Evolutionary conservation across 2,888 invertebrate species (phyloP).

Genomic region (Phania funesta): DNA sequence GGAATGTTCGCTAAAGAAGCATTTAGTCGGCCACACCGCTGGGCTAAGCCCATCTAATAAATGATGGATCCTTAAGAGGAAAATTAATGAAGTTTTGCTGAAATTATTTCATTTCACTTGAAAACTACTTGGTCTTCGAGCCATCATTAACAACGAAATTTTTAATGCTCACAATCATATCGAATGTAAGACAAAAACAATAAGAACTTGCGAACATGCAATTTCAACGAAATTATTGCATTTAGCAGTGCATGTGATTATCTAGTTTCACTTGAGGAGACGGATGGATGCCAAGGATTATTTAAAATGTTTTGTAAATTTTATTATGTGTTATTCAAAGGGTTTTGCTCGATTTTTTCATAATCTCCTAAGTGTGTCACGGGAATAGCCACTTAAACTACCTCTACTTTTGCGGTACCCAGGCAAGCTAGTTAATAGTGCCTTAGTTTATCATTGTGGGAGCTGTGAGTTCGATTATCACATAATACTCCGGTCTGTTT

Average conservation of each 20-base stretch:
- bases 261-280: no score
- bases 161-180: constrained; percentile 23
- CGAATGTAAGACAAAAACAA: constrained; percentile 8
- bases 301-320: no score
- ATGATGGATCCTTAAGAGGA: constrained; percentile 61
- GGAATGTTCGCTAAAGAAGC: constrained; percentile 73
- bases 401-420: no score
- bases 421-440: no score
- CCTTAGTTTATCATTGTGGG: no score
- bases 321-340: no score
- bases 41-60: constrained; percentile 59
- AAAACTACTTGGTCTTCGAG: neutral
- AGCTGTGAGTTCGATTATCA: no score
- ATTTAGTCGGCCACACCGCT: constrained; percentile 66
- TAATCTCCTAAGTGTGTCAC: no score
- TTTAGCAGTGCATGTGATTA: neutral
- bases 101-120: constrained; percentile 59
- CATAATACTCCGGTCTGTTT: no score
- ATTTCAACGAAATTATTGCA: neutral
- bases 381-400: no score
- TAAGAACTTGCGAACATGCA: constrained; percentile 20
- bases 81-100: constrained; percentile 77
- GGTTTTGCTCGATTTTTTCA: no score
- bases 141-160: constrained; percentile 34
- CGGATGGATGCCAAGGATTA: no score